Evolutionary conservation across 2,797 vertebrate species (phyloP).

Genomic region (Morelia viridis): DNA sequence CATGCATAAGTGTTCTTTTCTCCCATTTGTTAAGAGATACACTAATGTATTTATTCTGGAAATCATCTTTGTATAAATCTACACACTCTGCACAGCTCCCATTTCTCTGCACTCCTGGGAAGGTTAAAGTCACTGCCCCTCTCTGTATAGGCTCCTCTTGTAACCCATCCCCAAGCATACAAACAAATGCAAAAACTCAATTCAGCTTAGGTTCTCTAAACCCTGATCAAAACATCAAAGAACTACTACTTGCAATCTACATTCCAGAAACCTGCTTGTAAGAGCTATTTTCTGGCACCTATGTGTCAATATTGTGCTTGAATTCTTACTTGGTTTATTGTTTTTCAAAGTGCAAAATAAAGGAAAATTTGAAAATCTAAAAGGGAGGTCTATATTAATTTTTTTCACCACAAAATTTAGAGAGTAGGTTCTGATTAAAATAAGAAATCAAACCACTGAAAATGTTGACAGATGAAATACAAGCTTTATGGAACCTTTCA

Average conservation of each 20-base stretch:
- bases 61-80: not conserved
- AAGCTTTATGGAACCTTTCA: not conserved
- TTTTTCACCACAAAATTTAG: not conserved
- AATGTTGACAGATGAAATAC: not conserved
- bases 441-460: not conserved
- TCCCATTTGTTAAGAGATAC: not conserved
- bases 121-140: not conserved
- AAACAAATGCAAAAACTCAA: not conserved
- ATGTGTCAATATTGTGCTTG: not conserved
- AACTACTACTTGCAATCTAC: not conserved
- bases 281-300: slow-evolving; percentile 43
- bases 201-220: not conserved
- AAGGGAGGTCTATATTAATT: slow-evolving; percentile 3
- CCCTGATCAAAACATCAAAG: not conserved
- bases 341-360: slow-evolving; percentile 30
- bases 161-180: not conserved
- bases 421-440: not conserved
- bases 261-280: not conserved
- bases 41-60: not conserved
- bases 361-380: slow-evolving; percentile 5
- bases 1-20: not conserved
- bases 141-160: not conserved
- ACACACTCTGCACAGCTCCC: not conserved
- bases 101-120: not conserved
- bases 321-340: slow-evolving; percentile 12